Evolutionary conservation across 2,113 vertebrate genomes (phyloP).

Genomic region (Alces alces): DNA sequence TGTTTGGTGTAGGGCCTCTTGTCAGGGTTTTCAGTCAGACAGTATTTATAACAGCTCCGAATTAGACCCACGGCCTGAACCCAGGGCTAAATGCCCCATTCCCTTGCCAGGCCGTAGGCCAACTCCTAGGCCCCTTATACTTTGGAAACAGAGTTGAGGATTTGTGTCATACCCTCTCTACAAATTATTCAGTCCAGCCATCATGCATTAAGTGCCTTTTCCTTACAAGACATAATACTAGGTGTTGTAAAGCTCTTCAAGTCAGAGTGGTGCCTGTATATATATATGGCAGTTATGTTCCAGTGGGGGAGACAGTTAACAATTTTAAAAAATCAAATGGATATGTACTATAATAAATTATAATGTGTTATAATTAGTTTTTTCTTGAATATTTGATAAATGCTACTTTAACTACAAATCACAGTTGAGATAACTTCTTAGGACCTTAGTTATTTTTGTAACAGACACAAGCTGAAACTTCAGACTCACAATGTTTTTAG

Average conservation of each 20-base stretch:
- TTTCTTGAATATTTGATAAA: not conserved
- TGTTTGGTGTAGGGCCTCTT: not conserved
- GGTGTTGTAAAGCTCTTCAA: not conserved
- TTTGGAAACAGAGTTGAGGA: not conserved
- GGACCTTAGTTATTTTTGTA: slow-evolving; percentile 3
- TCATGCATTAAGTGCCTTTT: not conserved
- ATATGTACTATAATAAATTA: not conserved
- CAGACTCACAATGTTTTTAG: not conserved
- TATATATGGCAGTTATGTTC: not conserved
- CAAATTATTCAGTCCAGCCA: not conserved
- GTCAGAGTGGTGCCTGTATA: not conserved
- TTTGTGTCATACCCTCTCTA: not conserved
- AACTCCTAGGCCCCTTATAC: not conserved
- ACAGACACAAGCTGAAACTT: not conserved
- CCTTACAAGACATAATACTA: not conserved
- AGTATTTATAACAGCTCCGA: not conserved
- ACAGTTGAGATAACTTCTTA: not conserved
- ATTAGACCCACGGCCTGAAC: not conserved
- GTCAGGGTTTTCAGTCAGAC: not conserved
- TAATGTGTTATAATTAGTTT: not conserved
- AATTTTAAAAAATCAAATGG: not conserved
- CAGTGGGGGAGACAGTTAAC: not conserved
- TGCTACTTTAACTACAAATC: not conserved
- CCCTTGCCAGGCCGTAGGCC: not conserved
- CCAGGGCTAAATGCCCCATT: not conserved